Conservation (phyloP, 2,888 invertebrate species). For the Chouioia cunea region DNA sequence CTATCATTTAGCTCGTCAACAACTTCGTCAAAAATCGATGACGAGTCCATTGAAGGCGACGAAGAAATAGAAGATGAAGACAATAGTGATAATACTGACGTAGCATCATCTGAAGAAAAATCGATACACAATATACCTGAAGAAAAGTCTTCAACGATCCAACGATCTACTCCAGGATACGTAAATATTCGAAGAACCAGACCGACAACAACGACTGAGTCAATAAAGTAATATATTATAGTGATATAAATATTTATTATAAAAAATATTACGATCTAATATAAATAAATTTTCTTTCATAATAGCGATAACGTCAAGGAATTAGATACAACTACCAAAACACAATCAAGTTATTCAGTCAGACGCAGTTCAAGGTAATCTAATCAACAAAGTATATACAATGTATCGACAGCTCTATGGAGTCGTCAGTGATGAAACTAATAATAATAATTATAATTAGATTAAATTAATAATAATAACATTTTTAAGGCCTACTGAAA, state of each 20-base stretch:
- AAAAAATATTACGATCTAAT: neutral
- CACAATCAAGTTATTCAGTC: too few relatives aligned
- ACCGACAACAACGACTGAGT: slow-evolving; percentile 56
- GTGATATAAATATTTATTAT: slow-evolving; percentile 31
- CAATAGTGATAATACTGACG: slow-evolving; percentile 67
- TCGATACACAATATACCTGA: slow-evolving; percentile 56
- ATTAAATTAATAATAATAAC: neutral
- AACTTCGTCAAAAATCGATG: slow-evolving; percentile 17
- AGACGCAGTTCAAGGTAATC: too few relatives aligned
- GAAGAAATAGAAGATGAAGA: slow-evolving; percentile 58
- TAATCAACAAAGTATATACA: too few relatives aligned
- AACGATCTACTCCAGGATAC: slow-evolving; percentile 61
- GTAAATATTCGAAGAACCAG: slow-evolving; percentile 63
- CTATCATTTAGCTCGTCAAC: slow-evolving; percentile 31
- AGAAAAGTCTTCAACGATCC: slow-evolving; percentile 51
- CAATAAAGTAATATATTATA: slow-evolving; percentile 52
- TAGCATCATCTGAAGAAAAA: slow-evolving; percentile 61
- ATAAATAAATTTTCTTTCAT: slow-evolving; percentile 3
- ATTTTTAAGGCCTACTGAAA: slow-evolving; percentile 19
- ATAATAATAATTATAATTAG: neutral
- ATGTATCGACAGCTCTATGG: too few relatives aligned
- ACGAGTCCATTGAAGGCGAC: slow-evolving; percentile 56
- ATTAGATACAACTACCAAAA: slow-evolving; percentile 10
- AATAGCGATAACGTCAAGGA: slow-evolving; percentile 44
- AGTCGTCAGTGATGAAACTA: neutral